phyloP scores from a whole-genome alignment of 2,113 vertebrate genomes.

The Carlito syrichta region DNA sequence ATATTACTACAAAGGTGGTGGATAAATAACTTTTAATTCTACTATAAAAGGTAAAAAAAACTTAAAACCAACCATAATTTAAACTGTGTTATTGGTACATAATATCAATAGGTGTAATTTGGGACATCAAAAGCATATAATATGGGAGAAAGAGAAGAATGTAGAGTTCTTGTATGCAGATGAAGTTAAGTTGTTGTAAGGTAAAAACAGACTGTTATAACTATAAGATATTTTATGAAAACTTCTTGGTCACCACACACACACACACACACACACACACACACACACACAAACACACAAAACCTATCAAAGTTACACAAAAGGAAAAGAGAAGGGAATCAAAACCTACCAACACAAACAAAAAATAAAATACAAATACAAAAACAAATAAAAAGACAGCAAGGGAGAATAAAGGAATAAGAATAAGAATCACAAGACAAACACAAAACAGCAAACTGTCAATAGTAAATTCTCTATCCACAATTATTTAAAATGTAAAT shows the following conservation, averaged over 20 bases:
- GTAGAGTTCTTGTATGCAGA: not conserved
- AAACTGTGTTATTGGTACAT: not conserved
- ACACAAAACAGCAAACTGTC: not conserved
- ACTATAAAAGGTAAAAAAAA: not conserved
- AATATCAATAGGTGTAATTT: not conserved
- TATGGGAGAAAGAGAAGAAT: not conserved
- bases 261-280: not conserved
- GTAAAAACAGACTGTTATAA: not conserved
- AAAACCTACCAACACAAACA: not conserved
- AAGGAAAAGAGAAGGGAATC: not conserved
- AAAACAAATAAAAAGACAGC: not conserved
- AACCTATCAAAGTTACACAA: not conserved
- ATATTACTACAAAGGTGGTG: not conserved
- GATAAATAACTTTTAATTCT: not conserved
- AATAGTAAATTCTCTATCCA: not conserved
- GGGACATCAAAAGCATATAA: not conserved
- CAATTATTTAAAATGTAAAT: not conserved
- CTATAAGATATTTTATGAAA: not conserved
- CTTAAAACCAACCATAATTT: not conserved
- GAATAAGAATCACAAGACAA: not conserved
- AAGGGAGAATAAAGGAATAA: not conserved
- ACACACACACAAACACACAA: too few species aligned
- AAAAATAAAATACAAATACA: not conserved
- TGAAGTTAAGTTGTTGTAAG: not conserved
- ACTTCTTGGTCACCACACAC: not conserved